Conservation (phyloP, 2,797 vertebrate species). For the Typhlichthys subterraneus region DNA sequence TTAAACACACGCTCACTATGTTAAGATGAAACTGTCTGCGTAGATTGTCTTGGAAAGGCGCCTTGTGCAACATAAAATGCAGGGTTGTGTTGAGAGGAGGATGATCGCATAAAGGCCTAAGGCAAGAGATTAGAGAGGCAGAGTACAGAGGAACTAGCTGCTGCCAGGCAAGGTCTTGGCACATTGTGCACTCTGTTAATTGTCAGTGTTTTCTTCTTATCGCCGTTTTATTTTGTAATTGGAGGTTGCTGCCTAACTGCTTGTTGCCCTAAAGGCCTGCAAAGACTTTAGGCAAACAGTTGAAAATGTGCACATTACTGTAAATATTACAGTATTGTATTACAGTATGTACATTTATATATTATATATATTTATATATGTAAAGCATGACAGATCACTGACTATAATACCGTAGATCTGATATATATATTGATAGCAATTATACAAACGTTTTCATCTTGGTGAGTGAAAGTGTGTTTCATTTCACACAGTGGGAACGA, state of each 20-base stretch:
- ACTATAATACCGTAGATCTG: no score
- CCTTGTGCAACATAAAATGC: slow-evolving; percentile 37
- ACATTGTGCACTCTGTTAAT: slow-evolving; percentile 34
- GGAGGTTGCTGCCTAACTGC: background rate
- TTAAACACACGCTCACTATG: slow-evolving; percentile 69
- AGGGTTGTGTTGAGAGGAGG: slow-evolving; percentile 47
- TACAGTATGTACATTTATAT: no score
- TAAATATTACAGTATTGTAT: no score
- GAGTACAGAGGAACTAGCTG: slow-evolving; percentile 38
- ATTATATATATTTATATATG: no score
- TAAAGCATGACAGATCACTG: no score
- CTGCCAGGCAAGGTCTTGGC: slow-evolving; percentile 31
- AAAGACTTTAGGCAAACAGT: no score
- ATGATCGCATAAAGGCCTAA: slow-evolving; percentile 50
- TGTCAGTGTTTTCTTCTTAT: slow-evolving; percentile 28
- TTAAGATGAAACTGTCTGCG: slow-evolving; percentile 62
- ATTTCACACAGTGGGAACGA: no score
- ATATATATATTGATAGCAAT: no score
- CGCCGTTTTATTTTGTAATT: slow-evolving; percentile 7
- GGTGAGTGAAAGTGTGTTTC: no score
- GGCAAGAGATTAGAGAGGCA: slow-evolving; percentile 59
- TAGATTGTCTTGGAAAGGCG: slow-evolving; percentile 64
- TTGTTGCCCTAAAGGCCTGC: no score
- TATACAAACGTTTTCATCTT: no score
- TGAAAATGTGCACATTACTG: no score